Evolutionary conservation across 2,888 invertebrate species (phyloP).

Genomic region (Drosophila kuntzei): DNA sequence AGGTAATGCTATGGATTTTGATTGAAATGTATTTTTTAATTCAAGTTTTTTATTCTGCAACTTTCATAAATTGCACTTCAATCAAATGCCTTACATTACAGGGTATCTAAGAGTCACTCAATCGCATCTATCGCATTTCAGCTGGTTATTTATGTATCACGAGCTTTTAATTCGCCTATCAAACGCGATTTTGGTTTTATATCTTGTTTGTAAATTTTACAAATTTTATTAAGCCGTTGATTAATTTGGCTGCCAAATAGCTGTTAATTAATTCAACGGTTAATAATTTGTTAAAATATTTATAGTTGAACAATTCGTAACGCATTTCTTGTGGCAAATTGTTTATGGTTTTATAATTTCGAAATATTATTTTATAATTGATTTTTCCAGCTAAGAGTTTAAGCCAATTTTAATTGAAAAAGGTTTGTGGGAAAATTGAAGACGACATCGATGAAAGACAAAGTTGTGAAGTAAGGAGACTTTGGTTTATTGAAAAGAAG

Average conservation of each 20-base stretch:
- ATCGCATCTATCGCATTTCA: neutral
- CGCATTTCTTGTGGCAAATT: slow-evolving; percentile 2
- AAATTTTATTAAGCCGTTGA: slow-evolving; percentile 23
- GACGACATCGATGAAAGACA: neutral
- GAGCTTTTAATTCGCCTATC: slow-evolving; percentile 34
- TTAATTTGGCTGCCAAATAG: slow-evolving; percentile 26
- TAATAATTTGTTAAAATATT: slow-evolving; percentile 18
- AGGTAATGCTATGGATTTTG: too few species aligned
- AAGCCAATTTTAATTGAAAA: slow-evolving; percentile 2
- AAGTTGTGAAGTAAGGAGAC: neutral
- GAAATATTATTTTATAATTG: slow-evolving; percentile 13
- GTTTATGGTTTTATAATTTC: slow-evolving; percentile 2
- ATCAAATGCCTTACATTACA: neutral
- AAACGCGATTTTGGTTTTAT: slow-evolving; percentile 10
- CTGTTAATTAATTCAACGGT: slow-evolving; percentile 20
- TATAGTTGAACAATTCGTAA: slow-evolving; percentile 19
- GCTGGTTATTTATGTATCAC: slow-evolving; percentile 61
- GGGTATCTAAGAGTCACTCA: neutral
- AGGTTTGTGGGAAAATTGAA: neutral
- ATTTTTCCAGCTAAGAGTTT: slow-evolving; percentile 2
- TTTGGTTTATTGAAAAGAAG: neutral
- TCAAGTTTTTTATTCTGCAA: too few species aligned
- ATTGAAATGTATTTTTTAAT: too few species aligned
- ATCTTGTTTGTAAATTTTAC: slow-evolving; percentile 12
- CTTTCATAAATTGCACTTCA: too few species aligned